Evolutionary conservation across 2,797 vertebrate genomes (phyloP).

Genomic region (Cuniculus paca): DNA sequence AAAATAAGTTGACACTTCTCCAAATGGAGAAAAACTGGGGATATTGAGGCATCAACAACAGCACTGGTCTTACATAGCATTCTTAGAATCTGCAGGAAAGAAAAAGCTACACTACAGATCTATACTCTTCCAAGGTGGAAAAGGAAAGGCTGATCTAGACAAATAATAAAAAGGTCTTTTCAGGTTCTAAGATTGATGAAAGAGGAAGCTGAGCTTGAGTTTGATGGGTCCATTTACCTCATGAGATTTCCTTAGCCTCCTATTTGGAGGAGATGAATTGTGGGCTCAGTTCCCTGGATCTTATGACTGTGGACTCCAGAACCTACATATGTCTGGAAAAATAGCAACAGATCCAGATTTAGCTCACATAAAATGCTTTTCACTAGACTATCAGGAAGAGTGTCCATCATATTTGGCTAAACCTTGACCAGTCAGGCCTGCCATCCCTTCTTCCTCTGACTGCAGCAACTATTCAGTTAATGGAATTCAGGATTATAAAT

Average conservation of each 20-base stretch:
- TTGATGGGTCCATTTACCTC: background rate
- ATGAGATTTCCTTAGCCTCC: background rate
- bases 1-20: background rate
- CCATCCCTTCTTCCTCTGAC: background rate
- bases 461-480: background rate
- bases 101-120: background rate
- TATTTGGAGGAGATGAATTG: constrained; percentile 10
- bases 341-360: constrained; percentile 1
- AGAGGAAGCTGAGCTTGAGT: background rate
- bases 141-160: constrained; percentile 24
- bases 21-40: constrained; percentile 31
- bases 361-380: constrained; percentile 23
- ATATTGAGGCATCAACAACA: background rate
- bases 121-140: background rate
- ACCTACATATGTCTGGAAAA: background rate
- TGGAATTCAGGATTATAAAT: background rate
- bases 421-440: background rate
- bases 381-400: background rate
- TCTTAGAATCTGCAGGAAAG: constrained; percentile 29
- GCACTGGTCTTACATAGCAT: background rate
- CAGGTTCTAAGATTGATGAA: background rate
- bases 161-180: constrained; percentile 32
- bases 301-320: constrained; percentile 2
- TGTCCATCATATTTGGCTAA: background rate
- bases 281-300: background rate